Base-by-base conservation (phyloP, 2,888 invertebrate species). In the Sussaba pulchella region DNA sequence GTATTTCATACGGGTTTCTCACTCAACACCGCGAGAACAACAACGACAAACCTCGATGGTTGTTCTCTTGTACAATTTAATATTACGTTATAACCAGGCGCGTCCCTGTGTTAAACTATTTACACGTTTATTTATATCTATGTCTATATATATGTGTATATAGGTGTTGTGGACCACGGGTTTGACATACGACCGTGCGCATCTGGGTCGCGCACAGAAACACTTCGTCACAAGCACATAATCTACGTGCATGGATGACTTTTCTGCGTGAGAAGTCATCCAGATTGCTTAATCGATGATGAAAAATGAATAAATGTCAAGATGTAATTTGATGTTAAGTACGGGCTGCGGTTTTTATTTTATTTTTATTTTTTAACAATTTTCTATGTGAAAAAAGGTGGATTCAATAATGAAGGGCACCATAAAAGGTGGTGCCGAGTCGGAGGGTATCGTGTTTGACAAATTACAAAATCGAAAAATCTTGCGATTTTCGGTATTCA, bases 151-250 rank as follows among this genome's bases (percentile, higher is more conserved):
- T 41, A 54, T 69, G 9, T 41, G 26, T 39, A 31, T 52, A 14
- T 45, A 14, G 5, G 31, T 12, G 12, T 19, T 19, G 12, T 59
- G 59, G 10, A 39, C 71, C 50, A 52, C 10, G 52, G 59, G 39
- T 54, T 26, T 52, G 74, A 64, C 64, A 41, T 74, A 69, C 70
- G 59, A 50, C 31, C 47, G 54, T 74, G 78, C 69, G 50, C 74
- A 79, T 70, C 47, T 79, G 70, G 78, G 78, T 79, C 78, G 70
- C 52, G 52, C 67, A 69, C 64, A 24, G 61, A 79, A 78, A 74
- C 54, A 36, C 61, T 47, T 54, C 39, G 45, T 78, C 36, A 54
- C 74, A 66, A 57, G 21, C 24, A 73, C 66, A 64, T n/a, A 57
- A 75, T 66, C 47, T 24, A 61, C 47, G 19, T 59, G n/a, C 41